Evolutionary conservation across 2,888 invertebrate genomes (phyloP), one percentile per base, ranked within the genome.

Genomic region (Archips crataeganus): DNA sequence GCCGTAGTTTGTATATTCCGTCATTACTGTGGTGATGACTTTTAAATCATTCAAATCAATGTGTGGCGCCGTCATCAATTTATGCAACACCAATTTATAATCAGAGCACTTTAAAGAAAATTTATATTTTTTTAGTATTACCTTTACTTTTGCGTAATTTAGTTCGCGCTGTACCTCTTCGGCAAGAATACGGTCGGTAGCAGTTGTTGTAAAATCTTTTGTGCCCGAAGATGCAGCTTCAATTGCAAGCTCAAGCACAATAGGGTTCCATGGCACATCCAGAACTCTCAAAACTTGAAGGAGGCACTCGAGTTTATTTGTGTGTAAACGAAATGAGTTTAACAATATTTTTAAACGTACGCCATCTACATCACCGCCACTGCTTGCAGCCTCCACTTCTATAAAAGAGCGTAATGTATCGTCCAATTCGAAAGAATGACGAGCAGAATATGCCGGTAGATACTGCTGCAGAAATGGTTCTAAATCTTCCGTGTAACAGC

Each of bases 401-500:
- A 94, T 87, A 79, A 88, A 93, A n/a, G 87, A 86, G 76, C 85
- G 82, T 51, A 95, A 80, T 74, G 89, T 88, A 74, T 90, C 90
- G 82, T 95, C 95, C 69, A 91, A 81, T 79, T 94, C 94, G 84
- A 95, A 90, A 76, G 87, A 81, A 82, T 94, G 85, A 66, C 90
- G 83, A 66, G 89, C 85, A 64, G 91, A 87, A 86, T 90, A 95
- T 36, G 83, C 81, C n/a, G 91, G 88, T 71, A 95, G 87, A 82
- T 90, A 94, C 72, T 91, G 85, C 75, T 87, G 86, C 76, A 95
- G 81, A 81, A 93, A 93, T 45, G 80, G 75, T 80, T 88, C 84
- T 39, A 95, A 81, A 81, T 95, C 95, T 85, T 95, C 95, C 60
- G 92, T 93, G 76, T 94, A 94, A 77, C 94, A 93, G n/a, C 95